These are phyloP conservation scores for Rachycentron canadum DNA, from an alignment of 2,797 vertebrate species.

Conservation along the genomic window DNA sequence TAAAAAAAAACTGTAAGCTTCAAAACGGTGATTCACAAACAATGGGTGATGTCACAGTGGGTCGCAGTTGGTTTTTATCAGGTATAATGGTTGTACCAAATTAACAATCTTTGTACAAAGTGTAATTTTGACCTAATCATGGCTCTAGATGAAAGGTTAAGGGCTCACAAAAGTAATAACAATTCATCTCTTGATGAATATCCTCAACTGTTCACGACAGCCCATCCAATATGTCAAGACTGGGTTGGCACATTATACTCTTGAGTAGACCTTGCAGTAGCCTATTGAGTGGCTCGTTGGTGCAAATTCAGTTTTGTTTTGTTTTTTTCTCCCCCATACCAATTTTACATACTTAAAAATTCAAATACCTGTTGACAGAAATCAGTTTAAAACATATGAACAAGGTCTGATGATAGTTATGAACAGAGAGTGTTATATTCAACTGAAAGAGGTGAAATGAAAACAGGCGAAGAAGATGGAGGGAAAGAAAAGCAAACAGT, in stretches of 20 bases:
- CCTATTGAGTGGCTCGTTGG: neutral
- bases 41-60: too few species aligned
- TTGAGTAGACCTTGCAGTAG: neutral
- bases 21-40: too few species aligned
- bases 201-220: neutral
- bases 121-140: too few species aligned
- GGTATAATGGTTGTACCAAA: neutral
- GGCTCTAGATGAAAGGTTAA: neutral
- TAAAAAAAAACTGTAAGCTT: too few species aligned
- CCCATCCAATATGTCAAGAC: neutral
- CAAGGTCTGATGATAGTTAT: slow-evolving; percentile 23
- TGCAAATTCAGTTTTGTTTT: neutral
- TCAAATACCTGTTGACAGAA: slow-evolving; percentile 17
- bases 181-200: neutral
- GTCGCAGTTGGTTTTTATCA: too few species aligned
- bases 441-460: slow-evolving; percentile 23
- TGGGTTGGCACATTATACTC: neutral
- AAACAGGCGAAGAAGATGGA: slow-evolving; percentile 17
- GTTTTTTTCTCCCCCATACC: too few species aligned
- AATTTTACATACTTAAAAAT: slow-evolving; percentile 26
- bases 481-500: slow-evolving; percentile 37
- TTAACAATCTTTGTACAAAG: neutral
- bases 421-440: slow-evolving; percentile 15
- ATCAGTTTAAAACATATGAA: slow-evolving; percentile 37
- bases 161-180: neutral